Conservation (phyloP, 2,888 invertebrate genomes). For the Phymatocera aterrima region DNA sequence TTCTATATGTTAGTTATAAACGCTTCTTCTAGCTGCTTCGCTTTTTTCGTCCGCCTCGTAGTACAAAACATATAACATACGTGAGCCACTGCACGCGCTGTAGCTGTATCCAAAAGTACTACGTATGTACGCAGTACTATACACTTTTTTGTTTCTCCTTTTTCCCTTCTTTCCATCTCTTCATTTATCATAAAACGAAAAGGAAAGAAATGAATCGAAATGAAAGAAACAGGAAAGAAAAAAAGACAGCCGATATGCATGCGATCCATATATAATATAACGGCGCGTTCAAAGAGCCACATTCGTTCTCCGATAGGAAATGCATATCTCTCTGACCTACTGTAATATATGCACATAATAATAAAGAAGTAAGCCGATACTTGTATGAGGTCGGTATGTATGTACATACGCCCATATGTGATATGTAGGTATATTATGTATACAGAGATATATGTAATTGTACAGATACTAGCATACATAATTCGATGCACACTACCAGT, state of each 20-base stretch:
- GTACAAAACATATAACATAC: slow-evolving; percentile 1
- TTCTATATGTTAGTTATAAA: background rate
- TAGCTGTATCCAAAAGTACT: slow-evolving; percentile 1
- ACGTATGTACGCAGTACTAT: background rate
- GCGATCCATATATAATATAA: background rate
- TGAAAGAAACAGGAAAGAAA: too few species aligned
- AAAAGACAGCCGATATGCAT: too few species aligned
- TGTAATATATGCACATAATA: background rate
- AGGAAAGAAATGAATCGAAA: too few species aligned
- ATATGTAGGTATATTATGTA: too few species aligned
- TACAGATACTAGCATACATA: background rate
- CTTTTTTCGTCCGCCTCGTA: background rate
- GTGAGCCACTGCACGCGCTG: slow-evolving; percentile 30
- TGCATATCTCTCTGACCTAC: background rate
- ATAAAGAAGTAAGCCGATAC: background rate
- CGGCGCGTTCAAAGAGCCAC: slow-evolving; percentile 10
- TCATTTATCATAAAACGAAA: background rate
- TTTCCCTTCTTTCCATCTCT: background rate
- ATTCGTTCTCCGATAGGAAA: background rate
- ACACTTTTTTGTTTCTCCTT: background rate
- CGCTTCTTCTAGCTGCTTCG: slow-evolving; percentile 4
- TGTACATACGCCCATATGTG: too few species aligned
- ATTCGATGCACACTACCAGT: background rate
- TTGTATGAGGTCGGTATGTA: too few species aligned
- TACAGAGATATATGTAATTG: too few species aligned